phyloP scores from a whole-genome alignment of 2,113 vertebrate genomes.

The Alaudala cheleensis region DNA sequence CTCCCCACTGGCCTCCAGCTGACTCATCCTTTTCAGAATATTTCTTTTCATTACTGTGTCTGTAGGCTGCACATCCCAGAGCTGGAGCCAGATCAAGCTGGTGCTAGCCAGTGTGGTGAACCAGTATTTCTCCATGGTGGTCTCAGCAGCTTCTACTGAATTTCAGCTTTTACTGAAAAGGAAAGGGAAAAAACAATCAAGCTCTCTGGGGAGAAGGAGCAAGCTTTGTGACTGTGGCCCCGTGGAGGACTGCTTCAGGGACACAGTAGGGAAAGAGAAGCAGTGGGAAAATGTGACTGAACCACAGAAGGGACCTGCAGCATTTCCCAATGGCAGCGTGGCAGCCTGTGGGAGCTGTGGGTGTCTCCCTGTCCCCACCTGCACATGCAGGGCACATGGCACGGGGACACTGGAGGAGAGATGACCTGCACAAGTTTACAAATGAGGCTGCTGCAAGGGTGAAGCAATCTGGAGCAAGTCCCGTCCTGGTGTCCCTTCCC shows the following conservation, averaged over 20 bases:
- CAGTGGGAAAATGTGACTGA: background rate
- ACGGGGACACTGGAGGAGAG: accelerated
- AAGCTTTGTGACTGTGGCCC: background rate
- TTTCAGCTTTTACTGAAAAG: background rate
- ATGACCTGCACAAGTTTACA: accelerated
- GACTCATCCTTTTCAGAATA: conserved; percentile 65
- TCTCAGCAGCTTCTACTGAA: background rate
- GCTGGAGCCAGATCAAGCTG: conserved; percentile 10
- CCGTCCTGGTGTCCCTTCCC: background rate
- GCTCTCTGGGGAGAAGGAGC: background rate
- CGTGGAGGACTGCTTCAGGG: background rate
- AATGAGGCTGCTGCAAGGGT: background rate
- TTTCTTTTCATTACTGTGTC: conserved; percentile 56
- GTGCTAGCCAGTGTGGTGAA: background rate
- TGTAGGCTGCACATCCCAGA: conserved; percentile 11
- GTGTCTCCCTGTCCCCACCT: background rate
- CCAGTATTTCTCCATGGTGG: background rate
- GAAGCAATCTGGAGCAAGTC: background rate
- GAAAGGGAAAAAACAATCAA: background rate
- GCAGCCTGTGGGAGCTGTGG: accelerated
- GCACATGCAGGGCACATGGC: accelerated
- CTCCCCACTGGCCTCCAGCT: conserved; percentile 42
- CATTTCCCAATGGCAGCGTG: accelerated
- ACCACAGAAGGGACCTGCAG: background rate
- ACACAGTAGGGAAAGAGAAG: background rate